phyloP scores from a whole-genome alignment of 2,888 invertebrate genomes.

The Polydrusus cervinus region DNA sequence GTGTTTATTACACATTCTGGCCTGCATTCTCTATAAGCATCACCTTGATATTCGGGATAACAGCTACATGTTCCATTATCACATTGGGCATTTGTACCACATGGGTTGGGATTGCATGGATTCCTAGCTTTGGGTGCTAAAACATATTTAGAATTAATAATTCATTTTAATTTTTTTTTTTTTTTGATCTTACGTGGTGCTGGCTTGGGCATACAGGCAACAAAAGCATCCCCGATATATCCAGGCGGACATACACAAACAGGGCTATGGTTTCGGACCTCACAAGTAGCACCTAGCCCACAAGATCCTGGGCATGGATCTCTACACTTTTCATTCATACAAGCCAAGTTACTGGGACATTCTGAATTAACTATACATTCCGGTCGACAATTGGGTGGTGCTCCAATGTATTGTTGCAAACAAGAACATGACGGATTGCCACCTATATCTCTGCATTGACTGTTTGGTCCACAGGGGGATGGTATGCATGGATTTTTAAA shows the following conservation, averaged over 20 bases:
- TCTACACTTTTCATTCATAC: conserved; percentile 83
- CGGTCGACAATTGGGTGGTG: conserved; percentile 76
- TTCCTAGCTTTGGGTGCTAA: conserved; percentile 71
- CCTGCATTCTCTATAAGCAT: conserved; percentile 82
- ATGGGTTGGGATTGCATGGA: conserved; percentile 80
- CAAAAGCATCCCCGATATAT: conserved; percentile 84
- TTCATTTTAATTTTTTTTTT: conserved; percentile 18
- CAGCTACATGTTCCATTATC: conserved; percentile 84
- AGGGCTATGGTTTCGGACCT: conserved; percentile 83
- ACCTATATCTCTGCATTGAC: conserved; percentile 79
- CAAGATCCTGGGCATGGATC: conserved; percentile 91
- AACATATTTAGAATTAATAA: conserved; percentile 50
- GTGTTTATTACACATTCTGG: conserved; percentile 83
- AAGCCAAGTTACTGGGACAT: conserved; percentile 83
- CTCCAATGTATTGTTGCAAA: conserved; percentile 78
- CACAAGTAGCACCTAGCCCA: conserved; percentile 82
- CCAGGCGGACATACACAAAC: conserved; percentile 82
- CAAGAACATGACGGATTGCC: conserved; percentile 84
- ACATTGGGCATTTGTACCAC: conserved; percentile 85
- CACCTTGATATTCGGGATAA: conserved; percentile 83
- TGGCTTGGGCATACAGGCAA: conserved; percentile 70
- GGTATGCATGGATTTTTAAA: conserved; percentile 67
- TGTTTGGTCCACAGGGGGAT: conserved; percentile 70
- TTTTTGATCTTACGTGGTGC: conserved; percentile 60
- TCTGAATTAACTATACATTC: conserved; percentile 80